A percentile compares a stretch with the other conserved stretches of the same genome.
phyloP scores from a whole-genome alignment of 2,113 vertebrate genomes.

The Herpailurus yagouaroundi region DNA sequence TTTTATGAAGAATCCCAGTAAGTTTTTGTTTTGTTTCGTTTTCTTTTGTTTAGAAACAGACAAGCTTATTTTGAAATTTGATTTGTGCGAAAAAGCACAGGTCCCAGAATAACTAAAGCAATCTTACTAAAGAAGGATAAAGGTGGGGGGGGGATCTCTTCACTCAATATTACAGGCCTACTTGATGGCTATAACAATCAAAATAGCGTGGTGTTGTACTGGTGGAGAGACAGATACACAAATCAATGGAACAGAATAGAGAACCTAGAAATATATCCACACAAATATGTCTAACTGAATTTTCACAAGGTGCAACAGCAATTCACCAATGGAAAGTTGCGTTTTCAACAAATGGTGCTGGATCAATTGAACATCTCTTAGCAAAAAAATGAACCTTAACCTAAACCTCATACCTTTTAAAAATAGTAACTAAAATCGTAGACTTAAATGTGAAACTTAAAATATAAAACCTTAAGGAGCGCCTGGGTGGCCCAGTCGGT shows the following conservation, averaged over 20 bases:
- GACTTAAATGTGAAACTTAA: not conserved
- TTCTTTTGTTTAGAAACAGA: not conserved
- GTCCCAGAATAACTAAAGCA: not conserved
- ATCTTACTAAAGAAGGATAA: not conserved
- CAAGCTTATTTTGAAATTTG: not conserved
- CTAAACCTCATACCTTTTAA: not conserved
- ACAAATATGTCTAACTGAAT: not conserved
- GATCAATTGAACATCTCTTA: not conserved
- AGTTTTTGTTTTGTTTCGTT: not conserved
- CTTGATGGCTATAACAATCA: not conserved
- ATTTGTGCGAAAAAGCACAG: not conserved
- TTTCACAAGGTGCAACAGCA: not conserved
- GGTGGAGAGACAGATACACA: not conserved
- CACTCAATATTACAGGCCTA: not conserved
- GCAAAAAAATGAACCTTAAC: not conserved
- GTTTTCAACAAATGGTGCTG: not conserved
- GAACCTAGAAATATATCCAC: not conserved
- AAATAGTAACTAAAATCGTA: not conserved
- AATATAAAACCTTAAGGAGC: not conserved
- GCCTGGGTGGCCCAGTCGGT: too few species aligned
- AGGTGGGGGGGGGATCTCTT: not conserved
- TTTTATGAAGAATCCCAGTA: too few species aligned
- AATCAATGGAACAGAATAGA: not conserved
- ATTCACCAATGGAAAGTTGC: not conserved
- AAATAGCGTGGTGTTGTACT: not conserved